Conservation (phyloP, 2,797 vertebrate genomes). For the Poeciliopsis gracilis region DNA sequence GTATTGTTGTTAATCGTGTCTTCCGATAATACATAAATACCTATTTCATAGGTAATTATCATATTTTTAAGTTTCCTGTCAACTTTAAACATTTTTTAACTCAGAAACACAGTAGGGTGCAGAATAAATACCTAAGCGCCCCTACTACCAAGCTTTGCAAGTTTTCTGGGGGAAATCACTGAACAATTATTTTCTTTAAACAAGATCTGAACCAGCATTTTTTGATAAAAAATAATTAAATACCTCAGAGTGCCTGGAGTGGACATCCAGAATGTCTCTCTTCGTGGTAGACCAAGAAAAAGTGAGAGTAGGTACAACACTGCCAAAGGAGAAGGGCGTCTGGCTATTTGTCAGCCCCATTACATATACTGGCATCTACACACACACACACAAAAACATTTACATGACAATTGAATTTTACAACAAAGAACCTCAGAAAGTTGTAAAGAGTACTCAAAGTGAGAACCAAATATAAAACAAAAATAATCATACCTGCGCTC, state of each 20-base stretch:
- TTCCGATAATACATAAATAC: no score
- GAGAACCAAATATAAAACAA: neutral
- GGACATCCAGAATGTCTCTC: conserved; percentile 89
- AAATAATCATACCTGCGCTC: conserved; percentile 84
- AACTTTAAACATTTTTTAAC: no score
- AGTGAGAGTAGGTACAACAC: conserved; percentile 84
- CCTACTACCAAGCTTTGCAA: no score
- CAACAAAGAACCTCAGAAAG: neutral
- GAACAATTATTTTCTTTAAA: neutral
- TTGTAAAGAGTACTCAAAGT: neutral
- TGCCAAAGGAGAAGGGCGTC: conserved; percentile 94
- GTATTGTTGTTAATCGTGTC: no score
- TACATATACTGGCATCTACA: conserved; percentile 94
- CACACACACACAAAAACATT: conserved; percentile 1
- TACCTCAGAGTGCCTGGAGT: conserved; percentile 90
- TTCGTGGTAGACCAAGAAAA: conserved; percentile 97
- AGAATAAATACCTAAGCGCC: no score
- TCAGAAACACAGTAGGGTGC: no score
- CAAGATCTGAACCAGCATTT: neutral
- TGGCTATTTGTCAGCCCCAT: conserved; percentile 91
- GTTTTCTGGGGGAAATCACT: no score
- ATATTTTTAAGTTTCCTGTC: no score
- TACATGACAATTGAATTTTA: neutral
- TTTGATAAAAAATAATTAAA: conserved; percentile 22
- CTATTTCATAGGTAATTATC: no score